Percentiles rank a stretch among this genome's conserved stretches.
Evolutionary conservation across 2,888 invertebrate species (phyloP).

Genomic region (Fragum fragum): DNA sequence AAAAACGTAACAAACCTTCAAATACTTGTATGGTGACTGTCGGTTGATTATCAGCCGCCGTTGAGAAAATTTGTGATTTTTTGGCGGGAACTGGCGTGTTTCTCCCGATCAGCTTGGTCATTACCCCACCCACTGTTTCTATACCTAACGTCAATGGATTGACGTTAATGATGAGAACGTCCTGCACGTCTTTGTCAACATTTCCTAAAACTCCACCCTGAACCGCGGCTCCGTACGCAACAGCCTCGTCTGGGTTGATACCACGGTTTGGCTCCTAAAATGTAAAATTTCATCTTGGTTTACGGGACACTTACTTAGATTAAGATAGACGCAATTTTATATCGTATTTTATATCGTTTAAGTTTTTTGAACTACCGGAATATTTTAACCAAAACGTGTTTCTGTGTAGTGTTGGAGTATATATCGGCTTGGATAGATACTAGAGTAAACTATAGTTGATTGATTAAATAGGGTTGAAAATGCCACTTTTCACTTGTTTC

Average conservation of each 20-base stretch:
- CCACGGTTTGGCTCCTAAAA: constrained; percentile 97
- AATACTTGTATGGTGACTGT: constrained; percentile 98
- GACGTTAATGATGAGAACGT: constrained; percentile 96
- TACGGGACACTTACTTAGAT: too few species aligned
- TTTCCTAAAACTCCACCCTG: constrained; percentile 99
- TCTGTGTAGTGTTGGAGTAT: too few species aligned
- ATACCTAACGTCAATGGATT: constrained; percentile 99
- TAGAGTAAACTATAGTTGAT: too few species aligned
- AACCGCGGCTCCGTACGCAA: constrained; percentile 99
- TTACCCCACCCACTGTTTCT: constrained; percentile 99
- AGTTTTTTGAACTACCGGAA: too few species aligned
- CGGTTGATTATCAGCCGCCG: constrained; percentile 99
- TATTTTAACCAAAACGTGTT: too few species aligned
- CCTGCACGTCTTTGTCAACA: constrained; percentile 95
- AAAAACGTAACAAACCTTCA: constrained; percentile 91
- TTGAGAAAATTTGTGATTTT: constrained; percentile 99
- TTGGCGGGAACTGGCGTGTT: constrained; percentile 99
- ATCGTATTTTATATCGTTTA: too few species aligned
- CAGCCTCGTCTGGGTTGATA: constrained; percentile 99
- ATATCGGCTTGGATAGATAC: too few species aligned
- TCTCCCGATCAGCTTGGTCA: constrained; percentile 98
- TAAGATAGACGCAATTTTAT: too few species aligned
- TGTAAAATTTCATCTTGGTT: too few species aligned
- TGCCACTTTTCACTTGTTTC: too few species aligned
- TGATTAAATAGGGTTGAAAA: too few species aligned